Evolutionary conservation across 2,888 invertebrate genomes (phyloP).

Genomic region (Maniola hyperantus): DNA sequence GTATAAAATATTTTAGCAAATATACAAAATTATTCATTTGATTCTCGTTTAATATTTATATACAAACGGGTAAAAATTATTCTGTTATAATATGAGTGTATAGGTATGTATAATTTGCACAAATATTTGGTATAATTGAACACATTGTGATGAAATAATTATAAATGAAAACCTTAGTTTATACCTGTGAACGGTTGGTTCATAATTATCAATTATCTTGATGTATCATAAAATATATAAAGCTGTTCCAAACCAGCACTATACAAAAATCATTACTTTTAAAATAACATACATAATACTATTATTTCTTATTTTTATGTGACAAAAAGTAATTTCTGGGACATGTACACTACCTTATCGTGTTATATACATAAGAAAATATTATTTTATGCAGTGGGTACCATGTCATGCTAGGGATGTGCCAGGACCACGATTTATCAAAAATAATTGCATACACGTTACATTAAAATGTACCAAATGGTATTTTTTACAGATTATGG

Average conservation of each 20-base stretch:
- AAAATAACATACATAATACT: neutral
- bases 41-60: conserved; percentile 15
- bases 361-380: neutral
- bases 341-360: neutral
- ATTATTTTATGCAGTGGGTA: too few relatives aligned
- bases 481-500: neutral
- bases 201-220: neutral
- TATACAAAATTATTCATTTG: conserved; percentile 11
- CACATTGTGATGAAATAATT: conserved; percentile 72
- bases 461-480: neutral
- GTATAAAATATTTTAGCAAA: conserved; percentile 8
- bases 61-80: conserved; percentile 10
- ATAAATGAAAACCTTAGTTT: conserved; percentile 4
- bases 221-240: neutral
- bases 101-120: conserved; percentile 20
- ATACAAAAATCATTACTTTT: neutral
- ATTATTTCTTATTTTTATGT: neutral
- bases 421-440: too few relatives aligned
- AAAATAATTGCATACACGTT: too few relatives aligned
- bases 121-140: conserved; percentile 75
- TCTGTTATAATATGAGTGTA: conserved; percentile 13
- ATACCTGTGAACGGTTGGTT: neutral
- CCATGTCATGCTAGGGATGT: too few relatives aligned
- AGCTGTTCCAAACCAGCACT: neutral
- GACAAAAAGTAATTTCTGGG: neutral